Evolutionary conservation across 2,113 vertebrate species (phyloP).

Genomic region (Callochromis pleurospilus): DNA sequence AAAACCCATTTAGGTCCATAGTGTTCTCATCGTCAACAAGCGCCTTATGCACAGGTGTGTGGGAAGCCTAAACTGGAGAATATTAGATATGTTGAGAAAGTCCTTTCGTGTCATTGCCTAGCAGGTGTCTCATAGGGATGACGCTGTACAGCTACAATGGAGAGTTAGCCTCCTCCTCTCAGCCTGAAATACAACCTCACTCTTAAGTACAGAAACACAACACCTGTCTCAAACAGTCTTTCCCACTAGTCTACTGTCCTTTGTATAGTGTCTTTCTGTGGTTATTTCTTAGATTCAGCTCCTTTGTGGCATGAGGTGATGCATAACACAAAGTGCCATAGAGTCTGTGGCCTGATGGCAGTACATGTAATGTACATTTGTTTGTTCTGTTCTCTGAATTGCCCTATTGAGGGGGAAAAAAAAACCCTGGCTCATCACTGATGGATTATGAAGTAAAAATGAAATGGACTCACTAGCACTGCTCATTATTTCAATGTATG

Average conservation of each 20-base stretch:
- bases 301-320: slow-evolving; percentile 27
- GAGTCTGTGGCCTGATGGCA: background rate
- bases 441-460: background rate
- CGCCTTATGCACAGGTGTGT: background rate
- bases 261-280: slow-evolving; percentile 2
- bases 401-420: accelerated
- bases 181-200: slow-evolving; percentile 40
- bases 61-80: background rate
- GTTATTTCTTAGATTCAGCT: slow-evolving; percentile 19
- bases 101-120: background rate
- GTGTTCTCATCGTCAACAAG: background rate
- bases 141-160: background rate
- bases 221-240: slow-evolving; percentile 1
- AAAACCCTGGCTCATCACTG: background rate
- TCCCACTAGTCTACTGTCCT: background rate
- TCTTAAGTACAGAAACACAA: background rate
- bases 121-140: background rate
- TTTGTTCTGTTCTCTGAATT: background rate
- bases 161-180: background rate
- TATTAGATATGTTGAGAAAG: slow-evolving; percentile 27
- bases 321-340: background rate
- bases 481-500: background rate
- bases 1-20: background rate
- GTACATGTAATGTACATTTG: background rate
- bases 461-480: background rate